phyloP scores from a whole-genome alignment of 1,140 invertebrate genomes.

The Pteromalus puparum region DNA sequence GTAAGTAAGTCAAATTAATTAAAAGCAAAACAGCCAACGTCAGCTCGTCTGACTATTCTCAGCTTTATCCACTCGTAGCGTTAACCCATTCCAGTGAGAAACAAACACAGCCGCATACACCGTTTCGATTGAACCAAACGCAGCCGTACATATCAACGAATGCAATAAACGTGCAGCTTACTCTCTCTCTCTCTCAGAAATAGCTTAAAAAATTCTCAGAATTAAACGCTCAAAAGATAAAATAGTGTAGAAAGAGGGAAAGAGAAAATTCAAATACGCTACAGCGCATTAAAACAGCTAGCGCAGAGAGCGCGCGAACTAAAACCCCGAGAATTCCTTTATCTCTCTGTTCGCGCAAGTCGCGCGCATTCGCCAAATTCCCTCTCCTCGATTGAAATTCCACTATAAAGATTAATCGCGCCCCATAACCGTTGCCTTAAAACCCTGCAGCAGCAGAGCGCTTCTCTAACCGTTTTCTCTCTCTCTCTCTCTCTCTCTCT shows the following conservation, averaged over 20 bases:
- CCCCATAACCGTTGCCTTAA: not conserved
- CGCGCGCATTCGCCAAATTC: not conserved
- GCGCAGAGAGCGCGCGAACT: not conserved
- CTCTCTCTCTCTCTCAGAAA: too few relatives aligned
- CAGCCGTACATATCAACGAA: too few relatives aligned
- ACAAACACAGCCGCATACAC: too few relatives aligned
- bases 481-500: not conserved
- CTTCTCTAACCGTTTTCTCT: not conserved
- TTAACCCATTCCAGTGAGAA: too few relatives aligned
- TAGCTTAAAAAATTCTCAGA: not conserved
- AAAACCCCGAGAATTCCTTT: not conserved
- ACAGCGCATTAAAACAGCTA: not conserved
- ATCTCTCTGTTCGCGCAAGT: not conserved
- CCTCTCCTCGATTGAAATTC: constrained; percentile 6
- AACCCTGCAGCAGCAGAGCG: not conserved
- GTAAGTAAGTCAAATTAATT: too few relatives aligned
- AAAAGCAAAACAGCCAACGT: too few relatives aligned
- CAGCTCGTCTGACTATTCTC: too few relatives aligned
- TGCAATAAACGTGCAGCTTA: too few relatives aligned
- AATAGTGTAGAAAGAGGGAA: not conserved
- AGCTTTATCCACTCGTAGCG: too few relatives aligned
- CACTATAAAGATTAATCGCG: constrained; percentile 4
- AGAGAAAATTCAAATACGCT: not conserved
- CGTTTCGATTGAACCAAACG: too few relatives aligned
- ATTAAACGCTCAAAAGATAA: not conserved